These are phyloP conservation scores for Gambusia yucatana DNA, from an alignment of 2,797 vertebrate species.

Conservation along the genomic window DNA sequence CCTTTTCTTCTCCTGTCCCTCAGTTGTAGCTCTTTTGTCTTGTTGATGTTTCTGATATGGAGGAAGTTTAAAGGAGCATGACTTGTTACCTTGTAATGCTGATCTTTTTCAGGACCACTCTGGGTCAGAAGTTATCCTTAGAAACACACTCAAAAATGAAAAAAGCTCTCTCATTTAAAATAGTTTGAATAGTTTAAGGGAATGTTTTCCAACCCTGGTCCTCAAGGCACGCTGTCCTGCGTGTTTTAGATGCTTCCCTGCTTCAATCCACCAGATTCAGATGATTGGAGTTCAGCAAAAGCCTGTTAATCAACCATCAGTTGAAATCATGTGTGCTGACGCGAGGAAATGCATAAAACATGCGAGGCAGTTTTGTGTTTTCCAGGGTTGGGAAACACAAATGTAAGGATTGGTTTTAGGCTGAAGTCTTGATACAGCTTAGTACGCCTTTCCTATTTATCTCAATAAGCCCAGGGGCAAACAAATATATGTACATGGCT, in stretches of 20 bases:
- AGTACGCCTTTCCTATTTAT: not conserved
- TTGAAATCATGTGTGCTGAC: too few relatives aligned
- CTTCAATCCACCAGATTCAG: too few relatives aligned
- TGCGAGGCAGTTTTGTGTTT: too few relatives aligned
- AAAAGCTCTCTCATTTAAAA: not conserved
- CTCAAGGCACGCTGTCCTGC: too few relatives aligned
- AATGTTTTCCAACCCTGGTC: too few relatives aligned
- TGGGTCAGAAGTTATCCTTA: not conserved
- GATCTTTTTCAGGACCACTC: not conserved
- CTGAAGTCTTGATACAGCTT: not conserved
- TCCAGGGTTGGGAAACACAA: too few relatives aligned
- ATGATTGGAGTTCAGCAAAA: too few relatives aligned
- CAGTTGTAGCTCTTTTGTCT: not conserved
- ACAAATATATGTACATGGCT: not conserved
- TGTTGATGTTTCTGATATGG: not conserved
- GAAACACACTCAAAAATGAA: not conserved
- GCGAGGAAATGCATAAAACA: too few relatives aligned
- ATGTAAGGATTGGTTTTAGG: not conserved
- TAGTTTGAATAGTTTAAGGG: not conserved
- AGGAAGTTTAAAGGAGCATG: not conserved
- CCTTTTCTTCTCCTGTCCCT: not conserved
- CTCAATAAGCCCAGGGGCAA: not conserved
- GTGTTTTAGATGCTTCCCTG: too few relatives aligned
- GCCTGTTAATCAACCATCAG: too few relatives aligned
- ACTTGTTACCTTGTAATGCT: not conserved